These are phyloP conservation scores for Hycleus phaleratus DNA, from an alignment of 1,140 invertebrate genomes.

Conservation along the genomic window DNA sequence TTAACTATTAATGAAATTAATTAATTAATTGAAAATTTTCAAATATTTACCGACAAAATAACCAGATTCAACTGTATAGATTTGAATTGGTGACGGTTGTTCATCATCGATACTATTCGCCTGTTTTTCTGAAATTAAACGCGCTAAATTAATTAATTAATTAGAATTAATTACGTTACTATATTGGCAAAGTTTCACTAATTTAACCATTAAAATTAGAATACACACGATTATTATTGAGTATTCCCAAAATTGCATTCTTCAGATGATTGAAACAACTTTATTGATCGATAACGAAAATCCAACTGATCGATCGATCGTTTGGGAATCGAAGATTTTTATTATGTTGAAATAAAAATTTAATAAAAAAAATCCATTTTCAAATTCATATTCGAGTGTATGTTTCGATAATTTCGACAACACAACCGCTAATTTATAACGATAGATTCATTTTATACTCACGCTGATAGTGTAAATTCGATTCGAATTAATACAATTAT, in stretches of 20 bases:
- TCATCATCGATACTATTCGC: background rate
- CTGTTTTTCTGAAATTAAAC: background rate
- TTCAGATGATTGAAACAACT: background rate
- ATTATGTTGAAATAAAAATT: background rate
- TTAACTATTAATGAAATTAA: background rate
- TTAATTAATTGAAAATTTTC: background rate
- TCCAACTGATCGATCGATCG: background rate
- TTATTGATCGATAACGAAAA: background rate
- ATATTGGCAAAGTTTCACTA: conserved; percentile 1
- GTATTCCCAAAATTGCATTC: conserved; percentile 5
- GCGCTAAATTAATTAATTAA: no score
- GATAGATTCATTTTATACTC: no score
- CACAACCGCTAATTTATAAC: no score
- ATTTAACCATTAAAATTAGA: background rate
- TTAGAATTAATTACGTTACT: background rate
- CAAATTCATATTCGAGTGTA: no score
- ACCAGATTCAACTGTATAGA: background rate
- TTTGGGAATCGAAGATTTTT: background rate
- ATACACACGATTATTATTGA: background rate
- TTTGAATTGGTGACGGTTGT: background rate
- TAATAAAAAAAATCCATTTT: background rate
- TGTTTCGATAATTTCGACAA: no score
- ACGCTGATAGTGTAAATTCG: no score
- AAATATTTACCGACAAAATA: background rate
- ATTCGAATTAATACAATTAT: no score